Evolutionary conservation across 2,797 vertebrate genomes (phyloP).

Genomic region (Onychomys torridus): DNA sequence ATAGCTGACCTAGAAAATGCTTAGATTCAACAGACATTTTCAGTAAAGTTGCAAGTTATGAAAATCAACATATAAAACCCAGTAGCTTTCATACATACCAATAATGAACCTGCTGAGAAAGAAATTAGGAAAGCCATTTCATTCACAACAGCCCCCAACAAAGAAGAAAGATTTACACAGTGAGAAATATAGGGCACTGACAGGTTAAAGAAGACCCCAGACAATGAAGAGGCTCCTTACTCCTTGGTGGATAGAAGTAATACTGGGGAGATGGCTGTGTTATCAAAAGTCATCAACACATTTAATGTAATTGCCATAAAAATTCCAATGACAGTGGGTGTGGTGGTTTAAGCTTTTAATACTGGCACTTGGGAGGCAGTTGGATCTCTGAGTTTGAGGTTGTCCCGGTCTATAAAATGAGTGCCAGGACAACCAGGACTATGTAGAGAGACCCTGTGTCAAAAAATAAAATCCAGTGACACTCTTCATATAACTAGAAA

Average conservation of each 20-base stretch:
- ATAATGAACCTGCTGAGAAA: not conserved
- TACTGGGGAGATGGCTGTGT: not conserved
- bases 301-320: not conserved
- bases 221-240: not conserved
- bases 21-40: not conserved
- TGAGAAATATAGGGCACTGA: not conserved
- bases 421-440: not conserved
- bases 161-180: not conserved
- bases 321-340: not conserved
- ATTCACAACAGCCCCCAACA: not conserved
- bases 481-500: not conserved
- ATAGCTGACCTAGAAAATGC: not conserved
- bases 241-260: not conserved
- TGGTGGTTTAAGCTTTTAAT: not conserved
- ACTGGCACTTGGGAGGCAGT: not conserved
- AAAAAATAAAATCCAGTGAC: not conserved
- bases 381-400: not conserved
- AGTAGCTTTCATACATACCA: not conserved
- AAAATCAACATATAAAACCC: not conserved
- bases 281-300: not conserved
- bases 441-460: not conserved
- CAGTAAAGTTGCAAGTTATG: not conserved
- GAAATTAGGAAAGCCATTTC: not conserved
- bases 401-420: not conserved
- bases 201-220: not conserved